These are phyloP conservation scores for Ophiodon elongatus DNA, from an alignment of 2,113 vertebrate species.

Conservation along the genomic window DNA sequence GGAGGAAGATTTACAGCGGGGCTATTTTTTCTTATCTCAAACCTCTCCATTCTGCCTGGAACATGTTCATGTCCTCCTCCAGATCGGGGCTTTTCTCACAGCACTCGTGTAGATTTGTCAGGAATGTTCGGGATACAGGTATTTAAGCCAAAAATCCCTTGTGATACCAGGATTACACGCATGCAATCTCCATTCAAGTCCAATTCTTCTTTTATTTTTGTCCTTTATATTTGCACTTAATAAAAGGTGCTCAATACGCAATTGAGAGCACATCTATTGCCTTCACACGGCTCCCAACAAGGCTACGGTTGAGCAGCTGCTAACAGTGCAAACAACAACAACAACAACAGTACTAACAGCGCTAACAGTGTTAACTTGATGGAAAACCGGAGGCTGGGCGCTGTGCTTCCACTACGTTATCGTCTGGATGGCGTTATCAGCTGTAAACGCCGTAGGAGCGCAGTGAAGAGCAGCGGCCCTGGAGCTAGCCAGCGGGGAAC, in stretches of 20 bases:
- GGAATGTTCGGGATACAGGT: neutral
- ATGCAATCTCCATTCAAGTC: neutral
- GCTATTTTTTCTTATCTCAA: constrained; percentile 1
- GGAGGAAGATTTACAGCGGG: constrained; percentile 21
- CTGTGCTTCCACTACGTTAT: neutral
- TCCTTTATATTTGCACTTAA: neutral
- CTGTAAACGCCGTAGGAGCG: too few relatives aligned
- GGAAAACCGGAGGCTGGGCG: neutral
- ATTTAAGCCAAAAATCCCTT: neutral
- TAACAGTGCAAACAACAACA: too few relatives aligned
- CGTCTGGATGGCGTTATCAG: too few relatives aligned
- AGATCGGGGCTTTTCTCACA: neutral
- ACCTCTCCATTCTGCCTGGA: neutral
- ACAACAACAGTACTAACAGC: neutral
- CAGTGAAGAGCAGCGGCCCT: too few relatives aligned
- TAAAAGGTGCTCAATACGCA: neutral
- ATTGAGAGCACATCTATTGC: neutral
- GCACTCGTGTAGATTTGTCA: neutral
- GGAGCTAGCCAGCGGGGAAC: too few relatives aligned
- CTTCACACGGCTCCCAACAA: neutral
- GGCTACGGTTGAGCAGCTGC: too few relatives aligned
- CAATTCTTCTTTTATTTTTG: neutral
- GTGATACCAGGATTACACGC: neutral
- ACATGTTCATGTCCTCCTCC: constrained; percentile 9
- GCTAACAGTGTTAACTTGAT: neutral